phyloP scores from a whole-genome alignment of 1,140 invertebrate species.

The Drosophila sulfurigaster region DNA sequence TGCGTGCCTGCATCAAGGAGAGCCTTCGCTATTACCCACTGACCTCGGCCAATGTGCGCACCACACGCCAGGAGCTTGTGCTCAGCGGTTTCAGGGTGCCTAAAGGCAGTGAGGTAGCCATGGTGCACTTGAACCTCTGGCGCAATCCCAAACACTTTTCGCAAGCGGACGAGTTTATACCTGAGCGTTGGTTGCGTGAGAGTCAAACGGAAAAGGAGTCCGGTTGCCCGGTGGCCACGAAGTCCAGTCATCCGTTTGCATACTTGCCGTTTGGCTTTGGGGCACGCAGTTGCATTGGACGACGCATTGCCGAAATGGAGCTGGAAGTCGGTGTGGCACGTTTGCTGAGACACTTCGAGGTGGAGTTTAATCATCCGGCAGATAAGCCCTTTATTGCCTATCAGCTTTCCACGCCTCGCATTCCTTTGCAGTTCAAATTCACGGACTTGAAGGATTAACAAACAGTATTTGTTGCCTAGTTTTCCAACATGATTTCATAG shows the following conservation, averaged over 20 bases:
- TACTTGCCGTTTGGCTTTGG: conserved; percentile 88
- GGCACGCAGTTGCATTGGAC: conserved; percentile 86
- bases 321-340: conserved; percentile 87
- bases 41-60: conserved; percentile 84
- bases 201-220: background rate
- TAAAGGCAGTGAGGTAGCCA: conserved; percentile 86
- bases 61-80: conserved; percentile 85
- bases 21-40: conserved; percentile 86
- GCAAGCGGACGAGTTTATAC: conserved; percentile 86
- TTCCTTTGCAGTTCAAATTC: conserved; percentile 62
- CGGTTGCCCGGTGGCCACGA: conserved; percentile 49
- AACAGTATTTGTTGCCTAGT: background rate
- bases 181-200: conserved; percentile 86
- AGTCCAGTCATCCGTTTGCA: conserved; percentile 86
- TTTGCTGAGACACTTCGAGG: conserved; percentile 86
- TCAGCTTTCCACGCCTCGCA: conserved; percentile 47
- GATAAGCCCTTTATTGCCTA: conserved; percentile 55
- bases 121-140: conserved; percentile 84
- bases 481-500: background rate
- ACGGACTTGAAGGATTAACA: conserved; percentile 29
- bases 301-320: conserved; percentile 90
- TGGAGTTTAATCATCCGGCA: conserved; percentile 85
- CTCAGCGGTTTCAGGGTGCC: conserved; percentile 87
- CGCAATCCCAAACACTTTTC: conserved; percentile 85
- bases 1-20: conserved; percentile 89